Base-by-base conservation (phyloP, 2,797 vertebrate genomes). In the Hoplostethus atlanticus region DNA sequence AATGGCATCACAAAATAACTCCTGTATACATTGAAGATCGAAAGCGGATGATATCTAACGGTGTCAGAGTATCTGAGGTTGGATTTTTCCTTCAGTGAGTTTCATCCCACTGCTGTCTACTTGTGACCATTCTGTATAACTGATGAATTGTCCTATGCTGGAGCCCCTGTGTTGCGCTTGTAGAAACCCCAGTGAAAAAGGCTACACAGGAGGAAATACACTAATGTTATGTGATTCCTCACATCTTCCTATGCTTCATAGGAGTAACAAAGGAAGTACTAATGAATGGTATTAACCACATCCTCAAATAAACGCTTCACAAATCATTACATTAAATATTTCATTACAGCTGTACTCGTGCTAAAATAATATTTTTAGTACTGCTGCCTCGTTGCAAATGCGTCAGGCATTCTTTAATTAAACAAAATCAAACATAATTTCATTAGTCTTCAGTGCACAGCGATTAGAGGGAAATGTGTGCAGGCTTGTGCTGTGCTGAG, bases 391-490 rank as follows among this genome's bases (percentile, higher is more conserved):
- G 66, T 80, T 70, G 52, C 6, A 50, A 69, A 79, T 57, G n/a
- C 70, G 51, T 13, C 13, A 31, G 60, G 53, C 36, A 54, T 8
- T 73, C 3, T 66, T 69, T 70, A 78, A 81, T 85, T 56, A 72
- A 76, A 59, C 30, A 21, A 77, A 73, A 81, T 71, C 56, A 81
- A 66, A 77, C 72, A 13, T 47, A 42, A 72, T 86, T 85, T 61
- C 77, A 80, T 87, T 77, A 70, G 51, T 79, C 34, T 62, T 25
- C 75, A 68, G 63, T 52, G 60, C 50, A 25, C 51, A 50, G 61
- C 71, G 75, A 85, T 86, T 71, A 89, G 70, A 67, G 64, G 58
- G 64, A 81, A 81, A 65, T 83, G 68, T 89, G 66, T 67, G 48
- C 76, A 75, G 80, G 57, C 73, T 73, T 81, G 70, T 77, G 87